Evolutionary conservation across 92 coral and sea anemone species (phyloP).

Genomic region (Diadumene lineata): DNA sequence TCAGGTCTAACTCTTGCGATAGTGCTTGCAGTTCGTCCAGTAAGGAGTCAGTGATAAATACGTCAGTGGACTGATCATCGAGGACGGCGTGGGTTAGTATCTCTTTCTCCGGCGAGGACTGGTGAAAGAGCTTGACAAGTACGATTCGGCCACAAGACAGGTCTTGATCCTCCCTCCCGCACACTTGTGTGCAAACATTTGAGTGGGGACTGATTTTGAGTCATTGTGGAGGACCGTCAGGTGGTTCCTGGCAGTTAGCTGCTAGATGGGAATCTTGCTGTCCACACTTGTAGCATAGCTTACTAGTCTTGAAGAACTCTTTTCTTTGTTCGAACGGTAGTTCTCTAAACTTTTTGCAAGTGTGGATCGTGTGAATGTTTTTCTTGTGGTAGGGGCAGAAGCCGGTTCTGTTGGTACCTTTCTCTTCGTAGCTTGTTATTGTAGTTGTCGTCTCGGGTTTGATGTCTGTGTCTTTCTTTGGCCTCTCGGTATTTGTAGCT

Average conservation of each 20-base stretch:
- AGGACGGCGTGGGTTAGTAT: conserved; percentile 39
- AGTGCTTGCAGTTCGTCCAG: conserved; percentile 27
- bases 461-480: not conserved
- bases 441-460: not conserved
- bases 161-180: conserved; percentile 48
- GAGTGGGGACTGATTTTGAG: not conserved
- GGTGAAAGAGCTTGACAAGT: conserved; percentile 37
- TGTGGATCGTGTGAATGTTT: conserved; percentile 43
- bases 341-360: conserved; percentile 57
- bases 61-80: conserved; percentile 56
- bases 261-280: conserved; percentile 33
- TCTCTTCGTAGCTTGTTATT: too few relatives aligned
- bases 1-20: conserved; percentile 39
- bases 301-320: conserved; percentile 44
- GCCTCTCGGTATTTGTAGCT: conserved; percentile 15
- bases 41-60: conserved; percentile 40
- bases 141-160: conserved; percentile 67
- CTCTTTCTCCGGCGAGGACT: conserved; percentile 11
- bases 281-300: conserved; percentile 53
- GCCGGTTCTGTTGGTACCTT: too few relatives aligned
- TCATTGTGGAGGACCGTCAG: conserved; percentile 35
- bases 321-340: conserved; percentile 28
- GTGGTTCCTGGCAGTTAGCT: conserved; percentile 47
- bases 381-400: conserved; percentile 49
- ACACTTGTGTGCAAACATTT: conserved; percentile 63